Evolutionary conservation across 2,113 vertebrate genomes (phyloP), one percentile per base, ranked within the genome.

Genomic region (Steatornis caripensis): DNA sequence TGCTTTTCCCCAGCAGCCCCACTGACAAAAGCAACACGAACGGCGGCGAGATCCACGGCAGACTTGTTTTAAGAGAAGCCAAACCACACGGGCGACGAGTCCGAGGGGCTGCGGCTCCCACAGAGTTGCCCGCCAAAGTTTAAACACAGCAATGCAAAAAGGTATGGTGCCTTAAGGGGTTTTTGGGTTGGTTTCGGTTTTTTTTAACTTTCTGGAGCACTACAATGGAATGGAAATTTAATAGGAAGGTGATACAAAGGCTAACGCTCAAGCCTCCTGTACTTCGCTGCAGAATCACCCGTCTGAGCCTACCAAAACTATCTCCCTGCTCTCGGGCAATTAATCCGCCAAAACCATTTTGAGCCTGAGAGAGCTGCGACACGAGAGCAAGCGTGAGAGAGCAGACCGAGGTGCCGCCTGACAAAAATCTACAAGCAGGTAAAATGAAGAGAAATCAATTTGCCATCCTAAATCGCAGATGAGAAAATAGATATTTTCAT

Each of bases 371-470:
- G 49, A 43, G 16, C 29, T 77, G 46, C 21, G 48, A 39, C 32
- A 20, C 0, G 8, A 65, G n/a, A 75, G 18, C 1, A 3, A 60
- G 72, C 11, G 4, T 1, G 12, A 60, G n/a, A 39, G 24, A 43
- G 43, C 45, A 22, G n/a, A 30, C 27, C 0, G 2, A 84, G 46
- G 48, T 51, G 39, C 43, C 12, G 32, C 32, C 26, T 43, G 61
- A 43, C 55, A 68, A 54, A 75, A 77, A 71, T 51, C 77, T 51
- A 81, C 65, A 89, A 76, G 78, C 68, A 80, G 83, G 53, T 87
- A 27, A 92, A 57, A 74, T 2, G 12, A 78, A 89, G 74, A 79
- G 16, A 92, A 93, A 92, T 84, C 82, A 53, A 64, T 68, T 79
- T 87, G 75, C 66, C 21, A 48, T 66, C 76, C 65, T 85, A 34